Conservation (phyloP, 2,113 vertebrate genomes). For the Apodemus sylvaticus region DNA sequence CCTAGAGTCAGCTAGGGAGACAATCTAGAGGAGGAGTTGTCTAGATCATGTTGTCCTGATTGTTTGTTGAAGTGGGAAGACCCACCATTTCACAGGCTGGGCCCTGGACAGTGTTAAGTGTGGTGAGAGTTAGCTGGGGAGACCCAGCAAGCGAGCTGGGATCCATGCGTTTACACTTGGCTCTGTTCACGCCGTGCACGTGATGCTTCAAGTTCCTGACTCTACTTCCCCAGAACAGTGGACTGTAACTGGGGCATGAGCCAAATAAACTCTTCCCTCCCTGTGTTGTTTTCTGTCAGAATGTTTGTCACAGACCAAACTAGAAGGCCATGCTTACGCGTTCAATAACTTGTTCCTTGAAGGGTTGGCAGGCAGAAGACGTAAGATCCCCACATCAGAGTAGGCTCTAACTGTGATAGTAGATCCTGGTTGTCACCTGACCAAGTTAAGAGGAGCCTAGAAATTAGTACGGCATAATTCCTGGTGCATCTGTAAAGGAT, state of each 20-base stretch:
- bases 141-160: neutral
- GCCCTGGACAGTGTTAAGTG: neutral
- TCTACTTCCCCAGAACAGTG: neutral
- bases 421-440: neutral
- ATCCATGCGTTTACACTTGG: too few relatives aligned
- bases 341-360: neutral
- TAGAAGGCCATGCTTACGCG: neutral
- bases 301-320: neutral
- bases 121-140: neutral
- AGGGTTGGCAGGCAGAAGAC: neutral
- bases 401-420: neutral
- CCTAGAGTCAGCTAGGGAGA: neutral
- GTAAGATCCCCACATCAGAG: neutral
- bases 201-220: neutral
- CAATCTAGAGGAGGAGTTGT: too few relatives aligned
- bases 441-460: neutral
- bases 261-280: neutral
- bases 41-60: neutral
- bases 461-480: neutral
- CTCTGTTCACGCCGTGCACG: neutral
- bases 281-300: neutral
- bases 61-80: neutral
- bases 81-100: neutral
- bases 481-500: neutral
- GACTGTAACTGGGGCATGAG: neutral